Evolutionary conservation across 1,140 invertebrate genomes (phyloP), one percentile per base, ranked within the genome.

Genomic region (Leptinotarsa lineolata): DNA sequence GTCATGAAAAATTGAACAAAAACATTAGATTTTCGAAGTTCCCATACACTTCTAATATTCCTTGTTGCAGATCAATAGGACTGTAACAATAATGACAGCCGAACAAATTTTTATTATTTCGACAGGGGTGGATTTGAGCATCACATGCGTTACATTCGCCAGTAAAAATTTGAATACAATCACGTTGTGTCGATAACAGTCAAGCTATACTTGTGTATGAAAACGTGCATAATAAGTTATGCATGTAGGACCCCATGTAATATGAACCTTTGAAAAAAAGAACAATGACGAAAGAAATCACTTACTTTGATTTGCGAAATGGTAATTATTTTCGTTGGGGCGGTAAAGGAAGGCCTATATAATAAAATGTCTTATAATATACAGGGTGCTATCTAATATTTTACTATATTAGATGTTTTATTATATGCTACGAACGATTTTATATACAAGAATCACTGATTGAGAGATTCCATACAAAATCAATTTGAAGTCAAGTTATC

Each of bases 161-260:
- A 24, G 60, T 63, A 4, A 24, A 24, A 67, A 65, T 79, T 80
- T 81, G 77, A 80, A 79, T 81, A 80, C 76, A 74, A 74, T 75
- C 77, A 77, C 70, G 77, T 72, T 39, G 75, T 77, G 71, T 75
- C 76, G 72, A 72, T 75, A 74, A 79, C 76, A 78, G 76, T 75
- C 30, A 65, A 75, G 77, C 74, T 76, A 75, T 78, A 80, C 77
- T 79, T 76, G 75, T 79, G 70, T 72, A 70, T 81, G 74, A 81
- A 78, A 81, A 80, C 78, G 70, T 79, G 76, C 78, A 80, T 77
- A 74, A 75, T 30, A 79, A 80, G 77, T 79, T 77, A 80, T 74
- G 77, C 80, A 76, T 73, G 72, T 75, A 76, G 74, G 76, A 78
- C 75, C 75, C 76, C 75, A 75, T 74, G 74, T 79, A 74, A 79